These are phyloP conservation scores for Acleris cristana DNA, from an alignment of 2,888 invertebrate species.

Conservation along the genomic window DNA sequence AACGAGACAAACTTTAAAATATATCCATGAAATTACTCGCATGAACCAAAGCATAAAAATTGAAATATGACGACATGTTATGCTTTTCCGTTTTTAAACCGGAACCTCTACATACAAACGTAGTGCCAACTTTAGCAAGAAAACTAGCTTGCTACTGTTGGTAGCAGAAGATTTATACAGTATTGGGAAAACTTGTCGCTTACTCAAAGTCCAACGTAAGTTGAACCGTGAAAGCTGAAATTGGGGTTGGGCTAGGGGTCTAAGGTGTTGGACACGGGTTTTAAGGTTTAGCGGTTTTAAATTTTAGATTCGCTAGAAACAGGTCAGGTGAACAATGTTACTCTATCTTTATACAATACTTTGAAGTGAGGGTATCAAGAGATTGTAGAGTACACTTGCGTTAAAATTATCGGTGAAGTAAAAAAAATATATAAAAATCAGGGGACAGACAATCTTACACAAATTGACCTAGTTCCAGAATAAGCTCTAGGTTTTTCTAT, in stretches of 20 bases:
- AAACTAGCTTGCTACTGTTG: constrained; percentile 6
- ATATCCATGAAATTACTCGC: background rate
- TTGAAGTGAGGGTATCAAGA: constrained; percentile 2
- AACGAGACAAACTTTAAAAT: background rate
- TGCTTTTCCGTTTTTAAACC: constrained; percentile 7
- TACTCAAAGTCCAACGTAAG: background rate
- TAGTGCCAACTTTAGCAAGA: constrained; percentile 18
- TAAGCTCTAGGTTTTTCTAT: no score
- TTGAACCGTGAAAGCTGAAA: background rate
- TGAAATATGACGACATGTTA: constrained; percentile 15
- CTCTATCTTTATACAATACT: constrained; percentile 11
- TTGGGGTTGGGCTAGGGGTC: background rate
- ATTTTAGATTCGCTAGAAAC: constrained; percentile 14
- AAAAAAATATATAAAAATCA: background rate
- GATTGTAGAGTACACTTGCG: constrained; percentile 4
- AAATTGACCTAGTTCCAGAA: background rate
- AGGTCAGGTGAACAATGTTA: constrained; percentile 16
- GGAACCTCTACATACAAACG: constrained; percentile 2
- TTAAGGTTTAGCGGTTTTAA: constrained; percentile 20
- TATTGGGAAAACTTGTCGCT: constrained; percentile 14
- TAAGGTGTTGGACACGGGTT: background rate
- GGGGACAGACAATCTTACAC: background rate
- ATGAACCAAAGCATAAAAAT: background rate
- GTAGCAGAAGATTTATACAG: constrained; percentile 16
- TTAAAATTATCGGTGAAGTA: background rate